Percentiles rank a stretch among this genome's conserved stretches.
Conservation (phyloP, 92 coral and sea anemone species). For the Heliopora coerulea region DNA sequence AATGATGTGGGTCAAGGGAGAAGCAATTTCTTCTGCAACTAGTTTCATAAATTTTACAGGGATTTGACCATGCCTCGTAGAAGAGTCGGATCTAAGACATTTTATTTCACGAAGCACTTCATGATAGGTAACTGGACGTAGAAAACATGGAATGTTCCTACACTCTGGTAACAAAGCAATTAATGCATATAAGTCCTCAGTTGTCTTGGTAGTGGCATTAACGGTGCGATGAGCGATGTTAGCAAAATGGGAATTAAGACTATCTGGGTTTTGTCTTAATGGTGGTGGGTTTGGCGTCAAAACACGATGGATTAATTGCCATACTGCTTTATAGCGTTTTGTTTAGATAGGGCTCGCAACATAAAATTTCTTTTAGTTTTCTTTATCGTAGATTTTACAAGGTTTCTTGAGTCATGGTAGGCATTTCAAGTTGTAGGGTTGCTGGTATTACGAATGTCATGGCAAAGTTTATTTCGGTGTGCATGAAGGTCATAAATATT, state of each 20-base stretch:
- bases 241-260: neutral
- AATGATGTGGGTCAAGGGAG: too few relatives aligned
- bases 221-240: too few relatives aligned
- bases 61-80: too few relatives aligned
- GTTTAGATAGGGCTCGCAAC: slow-evolving; percentile 15
- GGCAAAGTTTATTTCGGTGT: slow-evolving; percentile 26
- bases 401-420: slow-evolving; percentile 33
- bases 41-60: too few relatives aligned
- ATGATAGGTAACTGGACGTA: too few relatives aligned
- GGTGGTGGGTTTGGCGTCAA: slow-evolving; percentile 34
- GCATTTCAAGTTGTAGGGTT: slow-evolving; percentile 15
- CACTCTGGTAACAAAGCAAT: too few relatives aligned
- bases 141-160: too few relatives aligned
- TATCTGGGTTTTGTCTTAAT: slow-evolving; percentile 21
- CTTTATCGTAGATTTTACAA: slow-evolving; percentile 19
- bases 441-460: slow-evolving; percentile 27
- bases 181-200: too few relatives aligned
- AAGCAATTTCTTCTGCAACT: too few relatives aligned
- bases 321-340: slow-evolving; percentile 20
- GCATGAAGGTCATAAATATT: slow-evolving; percentile 37
- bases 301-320: slow-evolving; percentile 34
- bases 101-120: too few relatives aligned
- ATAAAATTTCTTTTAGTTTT: neutral
- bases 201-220: too few relatives aligned
- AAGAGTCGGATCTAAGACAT: too few relatives aligned